Conservation (phyloP, 2,888 invertebrate species). For the Thecocarcelia acutangulata region DNA sequence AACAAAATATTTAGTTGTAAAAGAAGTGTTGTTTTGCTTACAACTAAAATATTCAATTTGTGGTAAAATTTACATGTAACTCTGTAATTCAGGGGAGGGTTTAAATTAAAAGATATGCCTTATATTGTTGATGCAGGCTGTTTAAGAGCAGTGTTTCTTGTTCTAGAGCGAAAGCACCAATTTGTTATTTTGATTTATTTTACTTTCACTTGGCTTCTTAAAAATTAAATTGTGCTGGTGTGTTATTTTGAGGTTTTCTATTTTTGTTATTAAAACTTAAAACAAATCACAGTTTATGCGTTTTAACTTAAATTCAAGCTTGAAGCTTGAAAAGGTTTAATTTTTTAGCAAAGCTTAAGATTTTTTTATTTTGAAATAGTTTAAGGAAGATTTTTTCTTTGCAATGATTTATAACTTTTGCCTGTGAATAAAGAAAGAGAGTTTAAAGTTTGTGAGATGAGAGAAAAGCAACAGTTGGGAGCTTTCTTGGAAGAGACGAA, state of each 20-base stretch:
- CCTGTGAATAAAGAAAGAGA: slow-evolving; percentile 75
- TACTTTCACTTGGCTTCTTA: slow-evolving; percentile 20
- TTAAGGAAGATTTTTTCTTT: slow-evolving; percentile 12
- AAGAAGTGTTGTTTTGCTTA: slow-evolving; percentile 12
- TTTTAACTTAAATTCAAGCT: slow-evolving; percentile 22
- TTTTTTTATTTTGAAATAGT: slow-evolving; percentile 19
- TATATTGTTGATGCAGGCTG: slow-evolving; percentile 2
- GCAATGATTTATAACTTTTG: slow-evolving; percentile 75
- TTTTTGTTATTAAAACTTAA: slow-evolving; percentile 14
- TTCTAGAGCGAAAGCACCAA: slow-evolving; percentile 17
- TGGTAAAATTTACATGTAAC: slow-evolving; percentile 21
- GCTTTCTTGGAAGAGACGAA: slow-evolving; percentile 7
- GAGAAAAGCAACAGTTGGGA: neutral
- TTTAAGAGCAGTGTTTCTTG: slow-evolving; percentile 23
- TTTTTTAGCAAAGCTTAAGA: slow-evolving; percentile 19
- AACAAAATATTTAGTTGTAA: slow-evolving; percentile 35
- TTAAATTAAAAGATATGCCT: slow-evolving; percentile 46
- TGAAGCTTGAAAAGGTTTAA: slow-evolving; percentile 47
- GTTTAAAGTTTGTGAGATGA: slow-evolving; percentile 47
- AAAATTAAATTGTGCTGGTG: slow-evolving; percentile 53
- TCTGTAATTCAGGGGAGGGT: neutral
- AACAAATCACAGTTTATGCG: slow-evolving; percentile 67
- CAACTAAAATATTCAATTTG: slow-evolving; percentile 33
- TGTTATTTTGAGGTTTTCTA: slow-evolving; percentile 1
- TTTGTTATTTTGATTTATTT: neutral